These are phyloP conservation scores for Loris lydekkerianus DNA, from an alignment of 2,797 vertebrate species.

Conservation along the genomic window DNA sequence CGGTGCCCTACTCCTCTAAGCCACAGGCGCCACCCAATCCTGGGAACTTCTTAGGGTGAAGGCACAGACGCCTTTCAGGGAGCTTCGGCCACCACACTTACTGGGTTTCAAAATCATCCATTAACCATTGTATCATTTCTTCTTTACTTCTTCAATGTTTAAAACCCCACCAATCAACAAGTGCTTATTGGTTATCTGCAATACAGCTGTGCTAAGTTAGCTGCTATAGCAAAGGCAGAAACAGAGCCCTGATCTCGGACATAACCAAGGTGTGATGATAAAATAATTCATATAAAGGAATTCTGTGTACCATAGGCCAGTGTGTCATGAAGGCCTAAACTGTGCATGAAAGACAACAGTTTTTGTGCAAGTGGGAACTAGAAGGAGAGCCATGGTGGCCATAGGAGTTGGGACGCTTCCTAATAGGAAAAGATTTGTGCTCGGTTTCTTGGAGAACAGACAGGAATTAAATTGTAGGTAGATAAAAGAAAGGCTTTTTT, in stretches of 20 bases:
- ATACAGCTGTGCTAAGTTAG: not conserved
- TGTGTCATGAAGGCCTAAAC: not conserved
- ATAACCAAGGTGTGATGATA: not conserved
- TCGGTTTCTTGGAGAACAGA: not conserved
- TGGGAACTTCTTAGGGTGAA: not conserved
- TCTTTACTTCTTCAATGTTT: not conserved
- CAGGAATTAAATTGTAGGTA: conserved; percentile 4
- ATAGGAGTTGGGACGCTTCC: not conserved
- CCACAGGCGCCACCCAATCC: not conserved
- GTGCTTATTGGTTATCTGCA: not conserved
- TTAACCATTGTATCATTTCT: not conserved
- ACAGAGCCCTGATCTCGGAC: not conserved
- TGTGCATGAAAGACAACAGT: not conserved
- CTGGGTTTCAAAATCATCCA: not conserved
- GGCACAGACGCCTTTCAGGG: not conserved
- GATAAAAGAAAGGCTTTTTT: not conserved
- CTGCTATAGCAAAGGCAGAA: not conserved
- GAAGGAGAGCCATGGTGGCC: not conserved
- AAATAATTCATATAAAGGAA: conserved; percentile 7
- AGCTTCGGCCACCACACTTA: not conserved
- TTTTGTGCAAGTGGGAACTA: not conserved
- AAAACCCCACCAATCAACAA: not conserved
- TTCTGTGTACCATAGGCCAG: not conserved
- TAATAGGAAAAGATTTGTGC: not conserved
- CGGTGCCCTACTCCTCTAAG: no score